phyloP scores from a whole-genome alignment of 2,113 vertebrate genomes.

The Fukomys damarensis region DNA sequence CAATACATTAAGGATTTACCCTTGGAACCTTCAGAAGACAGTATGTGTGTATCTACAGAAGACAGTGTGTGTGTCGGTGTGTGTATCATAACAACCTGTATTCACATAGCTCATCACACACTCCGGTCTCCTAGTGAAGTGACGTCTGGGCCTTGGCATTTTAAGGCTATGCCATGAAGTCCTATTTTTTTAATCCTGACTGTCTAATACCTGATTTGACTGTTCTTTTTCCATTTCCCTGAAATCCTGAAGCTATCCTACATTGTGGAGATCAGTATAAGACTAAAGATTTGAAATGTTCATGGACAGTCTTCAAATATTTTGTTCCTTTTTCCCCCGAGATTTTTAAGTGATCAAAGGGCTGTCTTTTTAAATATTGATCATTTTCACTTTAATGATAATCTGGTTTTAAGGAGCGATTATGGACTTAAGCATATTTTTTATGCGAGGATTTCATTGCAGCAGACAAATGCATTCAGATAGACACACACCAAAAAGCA shows the following conservation, averaged over 20 bases:
- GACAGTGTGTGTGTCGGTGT: neutral
- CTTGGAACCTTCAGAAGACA: neutral
- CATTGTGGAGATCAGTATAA: neutral
- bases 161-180: neutral
- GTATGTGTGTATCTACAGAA: neutral
- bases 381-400: conserved; percentile 77
- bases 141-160: neutral
- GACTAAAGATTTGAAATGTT: conserved; percentile 9
- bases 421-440: neutral
- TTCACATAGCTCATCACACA: neutral
- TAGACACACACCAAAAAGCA: conserved; percentile 52
- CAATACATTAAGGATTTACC: neutral
- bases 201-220: neutral
- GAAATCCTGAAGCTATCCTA: neutral
- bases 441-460: conserved; percentile 66
- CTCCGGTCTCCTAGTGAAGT: neutral
- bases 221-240: neutral
- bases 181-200: neutral
- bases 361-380: conserved; percentile 43
- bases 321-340: conserved; percentile 9
- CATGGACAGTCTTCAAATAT: conserved; percentile 12
- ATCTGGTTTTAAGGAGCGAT: neutral
- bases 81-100: neutral
- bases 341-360: no score
- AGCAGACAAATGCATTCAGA: conserved; percentile 66